phyloP scores from a whole-genome alignment of 2,113 vertebrate genomes.

The Pan paniscus region DNA sequence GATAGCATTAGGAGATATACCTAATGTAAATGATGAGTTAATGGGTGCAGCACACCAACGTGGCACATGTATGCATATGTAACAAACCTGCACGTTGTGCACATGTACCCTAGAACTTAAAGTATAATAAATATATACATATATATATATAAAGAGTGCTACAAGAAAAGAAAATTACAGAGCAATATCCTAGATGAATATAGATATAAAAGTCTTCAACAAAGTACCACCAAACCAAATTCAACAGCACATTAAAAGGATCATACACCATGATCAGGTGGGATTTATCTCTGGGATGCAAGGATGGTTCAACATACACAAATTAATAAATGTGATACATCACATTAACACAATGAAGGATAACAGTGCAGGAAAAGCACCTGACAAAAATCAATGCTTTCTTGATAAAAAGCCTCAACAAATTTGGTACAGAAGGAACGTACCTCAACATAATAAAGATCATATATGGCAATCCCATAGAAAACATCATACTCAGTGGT shows the following conservation, averaged over 20 bases:
- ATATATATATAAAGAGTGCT: too few species aligned
- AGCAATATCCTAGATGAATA: background rate
- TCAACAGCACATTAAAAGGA: background rate
- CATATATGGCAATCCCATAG: background rate
- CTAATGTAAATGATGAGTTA: too few species aligned
- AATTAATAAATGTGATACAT: background rate
- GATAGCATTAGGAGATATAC: too few species aligned
- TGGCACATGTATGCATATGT: too few species aligned
- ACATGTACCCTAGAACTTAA: too few species aligned
- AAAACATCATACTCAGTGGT: background rate
- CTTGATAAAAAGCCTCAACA: background rate
- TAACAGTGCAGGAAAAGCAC: background rate
- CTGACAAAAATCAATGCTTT: background rate
- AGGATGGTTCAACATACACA: background rate
- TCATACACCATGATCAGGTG: background rate
- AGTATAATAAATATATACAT: too few species aligned
- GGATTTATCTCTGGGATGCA: background rate
- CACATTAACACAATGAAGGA: background rate
- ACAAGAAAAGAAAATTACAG: background rate
- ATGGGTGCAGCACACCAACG: too few species aligned
- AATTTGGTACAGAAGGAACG: background rate
- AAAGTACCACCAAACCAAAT: background rate
- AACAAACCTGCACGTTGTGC: too few species aligned
- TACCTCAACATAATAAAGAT: background rate
- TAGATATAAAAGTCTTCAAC: background rate